These are phyloP conservation scores for Acleris emargana DNA, from an alignment of 2,888 invertebrate genomes.

Conservation along the genomic window DNA sequence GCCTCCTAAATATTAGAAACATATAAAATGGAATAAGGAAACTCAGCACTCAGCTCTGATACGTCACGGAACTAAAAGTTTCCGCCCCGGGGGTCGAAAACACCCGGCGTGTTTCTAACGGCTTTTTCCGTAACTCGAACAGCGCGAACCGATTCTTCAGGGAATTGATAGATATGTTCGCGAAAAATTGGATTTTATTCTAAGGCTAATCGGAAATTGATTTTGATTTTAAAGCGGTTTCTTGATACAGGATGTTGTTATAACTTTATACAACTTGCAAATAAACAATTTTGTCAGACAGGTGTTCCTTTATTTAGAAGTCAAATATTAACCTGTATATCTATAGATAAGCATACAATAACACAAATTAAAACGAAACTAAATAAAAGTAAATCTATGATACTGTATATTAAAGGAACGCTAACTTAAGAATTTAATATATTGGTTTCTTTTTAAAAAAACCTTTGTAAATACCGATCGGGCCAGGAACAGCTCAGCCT, in stretches of 20 bases:
- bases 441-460: background rate
- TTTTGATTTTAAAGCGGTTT: background rate
- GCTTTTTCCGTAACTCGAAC: constrained; percentile 27
- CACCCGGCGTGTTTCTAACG: constrained; percentile 23
- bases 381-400: no score
- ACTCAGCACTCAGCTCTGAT: constrained; percentile 8
- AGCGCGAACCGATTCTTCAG: constrained; percentile 14
- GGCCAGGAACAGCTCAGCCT: constrained; percentile 7
- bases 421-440: no score
- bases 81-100: constrained; percentile 28
- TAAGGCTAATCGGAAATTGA: background rate
- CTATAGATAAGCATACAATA: no score
- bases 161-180: constrained; percentile 7
- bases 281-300: no score
- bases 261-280: background rate
- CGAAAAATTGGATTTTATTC: constrained; percentile 1
- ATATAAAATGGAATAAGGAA: constrained; percentile 29
- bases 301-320: no score
- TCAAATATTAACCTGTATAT: no score
- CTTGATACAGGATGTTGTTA: background rate
- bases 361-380: no score
- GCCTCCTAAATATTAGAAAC: background rate
- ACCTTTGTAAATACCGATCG: constrained; percentile 1
- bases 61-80: constrained; percentile 24
- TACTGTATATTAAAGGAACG: no score